Evolutionary conservation across 2,797 vertebrate genomes (phyloP), one percentile per base, ranked within the genome.

Genomic region (Columba guinea): DNA sequence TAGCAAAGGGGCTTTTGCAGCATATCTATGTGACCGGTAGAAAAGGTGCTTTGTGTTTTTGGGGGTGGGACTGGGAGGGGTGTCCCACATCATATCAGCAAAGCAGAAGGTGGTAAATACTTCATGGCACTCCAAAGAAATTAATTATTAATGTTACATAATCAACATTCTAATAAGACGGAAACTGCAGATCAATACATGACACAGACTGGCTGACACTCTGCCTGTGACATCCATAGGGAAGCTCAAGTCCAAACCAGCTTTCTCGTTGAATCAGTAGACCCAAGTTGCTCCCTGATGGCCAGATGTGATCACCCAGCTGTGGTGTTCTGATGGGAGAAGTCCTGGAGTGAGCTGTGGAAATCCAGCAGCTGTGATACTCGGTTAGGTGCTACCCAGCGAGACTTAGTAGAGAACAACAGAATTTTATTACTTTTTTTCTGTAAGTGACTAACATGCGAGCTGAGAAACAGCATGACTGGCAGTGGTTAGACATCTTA

Each of bases 1-100:
- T 20, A 48, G 22, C 35, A 80, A 79, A 52, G n/a, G 6, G 7
- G 10, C 3, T 5, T 76, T 92, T 87, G 18, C 7, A 63, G 11
- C 3, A 2, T 28, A 16, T 16, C 62, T 22, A 34, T 28, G 30
- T 83, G 15, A 69, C 4, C 3, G 10, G 24, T 11, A 68, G 30
- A 75, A 71, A 60, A 62, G 7, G 51, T 70, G 4, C 14, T 39
- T 39, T 39, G 39, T 39, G 39, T 39, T 14, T 28, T 44, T 46
- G 44, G 19, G 44, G 19, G 18, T 16, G 3, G 14, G 1, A 16
- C 11, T 11, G 17, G 3, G 9, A 7, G 7, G 1, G 5, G 8
- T 70, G 11, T 51, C 18, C 5, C 14, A 55, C 27, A 15, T 26
- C 20, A n/a, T 22, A 74, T 24, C n/a, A 81, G 58, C 39, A 87